A percentile compares a stretch with the other conserved stretches of the same genome.
Evolutionary conservation across 2,113 vertebrate species (phyloP).

Genomic region (Azemiops feae): DNA sequence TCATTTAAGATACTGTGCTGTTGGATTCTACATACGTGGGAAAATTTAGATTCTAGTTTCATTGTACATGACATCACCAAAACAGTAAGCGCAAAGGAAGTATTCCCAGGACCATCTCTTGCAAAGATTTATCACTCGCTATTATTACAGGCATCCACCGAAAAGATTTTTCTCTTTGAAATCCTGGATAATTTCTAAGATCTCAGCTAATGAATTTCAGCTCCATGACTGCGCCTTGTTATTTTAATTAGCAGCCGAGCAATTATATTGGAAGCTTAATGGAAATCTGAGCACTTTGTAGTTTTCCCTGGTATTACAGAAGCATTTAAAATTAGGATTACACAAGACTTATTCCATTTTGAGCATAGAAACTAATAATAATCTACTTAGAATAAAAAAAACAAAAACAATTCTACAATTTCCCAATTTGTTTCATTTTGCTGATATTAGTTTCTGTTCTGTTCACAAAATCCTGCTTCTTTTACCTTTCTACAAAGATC

Average conservation of each 20-base stretch:
- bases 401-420: background rate
- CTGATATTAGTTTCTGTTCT: background rate
- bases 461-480: background rate
- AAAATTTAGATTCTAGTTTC: constrained; percentile 22
- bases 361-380: background rate
- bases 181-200: constrained; percentile 43
- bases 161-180: background rate
- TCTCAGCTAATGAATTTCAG: background rate
- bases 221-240: constrained; percentile 30
- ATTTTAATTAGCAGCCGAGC: constrained; percentile 60
- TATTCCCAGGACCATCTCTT: background rate
- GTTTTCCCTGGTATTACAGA: constrained; percentile 27
- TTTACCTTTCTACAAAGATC: background rate
- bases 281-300: constrained; percentile 11
- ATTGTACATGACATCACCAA: constrained; percentile 22
- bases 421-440: background rate
- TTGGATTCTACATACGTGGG: constrained; percentile 41
- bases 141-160: background rate
- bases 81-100: background rate
- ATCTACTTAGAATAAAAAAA: background rate
- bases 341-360: constrained; percentile 22
- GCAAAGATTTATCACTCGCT: background rate
- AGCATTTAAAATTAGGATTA: constrained; percentile 33
- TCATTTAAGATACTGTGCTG: constrained; percentile 33
- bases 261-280: constrained; percentile 48